Base-by-base conservation (phyloP, 2,113 vertebrate genomes). In the Cyphomyrus discorhynchus region DNA sequence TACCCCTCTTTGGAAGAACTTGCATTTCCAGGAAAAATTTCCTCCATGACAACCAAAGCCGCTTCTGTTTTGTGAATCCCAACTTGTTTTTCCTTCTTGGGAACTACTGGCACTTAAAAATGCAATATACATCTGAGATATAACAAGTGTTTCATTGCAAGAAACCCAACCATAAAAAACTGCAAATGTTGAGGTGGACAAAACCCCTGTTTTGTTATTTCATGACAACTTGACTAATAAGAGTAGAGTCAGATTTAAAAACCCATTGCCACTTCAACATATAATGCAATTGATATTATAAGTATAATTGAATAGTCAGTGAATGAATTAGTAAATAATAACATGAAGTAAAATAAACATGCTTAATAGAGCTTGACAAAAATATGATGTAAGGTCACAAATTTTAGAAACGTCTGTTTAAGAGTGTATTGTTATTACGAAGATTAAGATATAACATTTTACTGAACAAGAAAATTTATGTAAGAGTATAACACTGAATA, bases 21-120 rank as follows among this genome's bases (percentile, higher is more conserved):
- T 93, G 70, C 88, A 42, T 92, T 89, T 89, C 45, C 31, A 10
- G 77, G 49, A 86, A 27, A 89, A 46, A 88, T 89, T 77, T 11
- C 90, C 53, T 92, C 84, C 27, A 11, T 92, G 56, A 74, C 82
- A 4, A 87, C 24, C 8, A 45, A 88, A 45, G 45, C 58, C 7
- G 42, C 53, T 3, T 62, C 84, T 58, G 21, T 88, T 24, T 91
- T 90, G 90, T 93, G 89, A 91, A 92, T 92, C 91, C 92, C 58
- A 21, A 84, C 90, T n/a, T 88, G 80, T 27, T 92, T 91, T 89
- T 89, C 87, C 88, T 90, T 93, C 88, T 90, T 86, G 31, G 86
- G 83, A 92, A 90, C 93, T 94, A 92, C 5, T 39, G 47, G 46
- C 3, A 90, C 89, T 92, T 93, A 88, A 58, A 58, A 47, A 82